These are phyloP conservation scores for Orycteropus afer DNA, from an alignment of 2,113 vertebrate genomes.

Conservation along the genomic window DNA sequence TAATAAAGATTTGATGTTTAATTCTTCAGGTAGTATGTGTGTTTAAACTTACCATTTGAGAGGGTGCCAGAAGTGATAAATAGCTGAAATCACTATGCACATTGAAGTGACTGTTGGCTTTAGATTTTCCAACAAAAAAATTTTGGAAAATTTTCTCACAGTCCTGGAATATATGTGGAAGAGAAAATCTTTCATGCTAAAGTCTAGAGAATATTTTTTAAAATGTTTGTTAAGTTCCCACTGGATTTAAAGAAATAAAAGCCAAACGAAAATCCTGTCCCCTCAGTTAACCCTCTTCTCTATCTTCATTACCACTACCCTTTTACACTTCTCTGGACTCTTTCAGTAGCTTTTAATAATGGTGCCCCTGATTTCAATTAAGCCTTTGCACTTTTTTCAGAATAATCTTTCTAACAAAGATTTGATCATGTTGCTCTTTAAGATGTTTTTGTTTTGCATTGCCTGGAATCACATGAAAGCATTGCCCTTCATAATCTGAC, in stretches of 20 bases:
- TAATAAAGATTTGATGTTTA: not conserved
- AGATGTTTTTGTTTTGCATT: constrained; percentile 24
- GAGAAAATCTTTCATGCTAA: not conserved
- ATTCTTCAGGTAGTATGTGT: not conserved
- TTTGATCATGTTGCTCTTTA: not conserved
- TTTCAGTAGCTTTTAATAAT: not conserved
- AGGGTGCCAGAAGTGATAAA: not conserved
- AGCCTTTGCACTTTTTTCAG: not conserved
- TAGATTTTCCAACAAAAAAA: not conserved
- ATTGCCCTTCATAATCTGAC: not conserved
- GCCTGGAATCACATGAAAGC: not conserved
- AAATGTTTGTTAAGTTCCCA: not conserved
- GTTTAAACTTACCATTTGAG: not conserved
- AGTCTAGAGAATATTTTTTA: not conserved
- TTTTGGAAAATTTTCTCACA: not conserved
- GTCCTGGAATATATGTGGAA: not conserved
- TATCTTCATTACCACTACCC: not conserved
- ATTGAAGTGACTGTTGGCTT: not conserved
- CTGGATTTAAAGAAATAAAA: constrained; percentile 23
- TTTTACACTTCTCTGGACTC: not conserved
- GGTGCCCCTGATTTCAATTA: not conserved
- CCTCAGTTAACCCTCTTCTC: not conserved
- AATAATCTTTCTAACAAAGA: constrained; percentile 12
- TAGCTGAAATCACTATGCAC: not conserved
- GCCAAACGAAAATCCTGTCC: not conserved